Evolutionary conservation across 2,797 vertebrate genomes (phyloP).

Genomic region (Gymnothorax javanicus): DNA sequence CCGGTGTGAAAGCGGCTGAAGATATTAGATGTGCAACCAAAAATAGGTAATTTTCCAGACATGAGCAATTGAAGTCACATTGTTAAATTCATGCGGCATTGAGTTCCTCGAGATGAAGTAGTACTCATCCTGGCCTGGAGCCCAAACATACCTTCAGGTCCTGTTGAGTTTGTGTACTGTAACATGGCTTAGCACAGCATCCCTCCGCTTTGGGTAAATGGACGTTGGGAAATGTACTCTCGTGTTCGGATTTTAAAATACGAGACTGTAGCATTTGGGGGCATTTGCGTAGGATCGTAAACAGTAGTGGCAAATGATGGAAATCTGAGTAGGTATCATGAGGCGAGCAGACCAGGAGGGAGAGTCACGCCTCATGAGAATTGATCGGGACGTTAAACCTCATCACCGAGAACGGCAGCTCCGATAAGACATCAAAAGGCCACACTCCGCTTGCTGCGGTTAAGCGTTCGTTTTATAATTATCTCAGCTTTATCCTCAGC

Average conservation of each 20-base stretch:
- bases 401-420: conserved; percentile 31
- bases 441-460: conserved; percentile 31
- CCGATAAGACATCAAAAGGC: conserved; percentile 49
- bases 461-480: conserved; percentile 9
- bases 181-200: neutral
- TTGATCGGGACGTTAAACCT: conserved; percentile 42
- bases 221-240: neutral
- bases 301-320: conserved; percentile 7
- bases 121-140: neutral
- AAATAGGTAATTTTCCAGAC: neutral
- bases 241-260: neutral
- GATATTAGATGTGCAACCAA: neutral
- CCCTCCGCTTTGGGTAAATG: neutral
- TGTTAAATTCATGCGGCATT: neutral
- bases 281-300: neutral
- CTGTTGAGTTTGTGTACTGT: neutral
- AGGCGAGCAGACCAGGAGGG: conserved; percentile 20
- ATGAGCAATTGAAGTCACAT: neutral
- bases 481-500: conserved; percentile 16
- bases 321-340: conserved; percentile 17
- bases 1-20: too few relatives aligned
- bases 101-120: neutral
- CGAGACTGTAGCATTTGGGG: neutral
- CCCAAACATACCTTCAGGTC: neutral
- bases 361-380: conserved; percentile 28